A percentile compares a stretch with the other conserved stretches of the same genome.
phyloP scores from a whole-genome alignment of 2,888 invertebrate genomes.

The Agrotis exclamationis region DNA sequence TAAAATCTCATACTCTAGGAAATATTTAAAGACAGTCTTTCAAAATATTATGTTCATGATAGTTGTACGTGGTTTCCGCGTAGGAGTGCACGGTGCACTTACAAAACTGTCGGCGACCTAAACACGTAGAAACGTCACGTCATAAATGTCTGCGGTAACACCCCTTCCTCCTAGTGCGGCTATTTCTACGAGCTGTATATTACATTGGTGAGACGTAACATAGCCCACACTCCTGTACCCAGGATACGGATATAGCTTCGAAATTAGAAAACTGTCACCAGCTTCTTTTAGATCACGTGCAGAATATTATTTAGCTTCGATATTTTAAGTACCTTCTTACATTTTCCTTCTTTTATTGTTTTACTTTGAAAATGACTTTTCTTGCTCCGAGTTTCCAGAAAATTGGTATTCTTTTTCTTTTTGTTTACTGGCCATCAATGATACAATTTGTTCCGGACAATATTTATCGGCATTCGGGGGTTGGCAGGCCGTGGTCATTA shows the following conservation, averaged over 20 bases:
- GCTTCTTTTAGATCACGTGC: constrained; percentile 15
- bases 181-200: constrained; percentile 43
- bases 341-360: constrained; percentile 37
- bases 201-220: constrained; percentile 34
- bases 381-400: constrained; percentile 25
- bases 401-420: constrained; percentile 59
- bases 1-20: constrained; percentile 32
- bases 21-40: constrained; percentile 34
- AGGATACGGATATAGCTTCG: constrained; percentile 13
- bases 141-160: constrained; percentile 56
- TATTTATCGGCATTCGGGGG: constrained; percentile 78
- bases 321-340: constrained; percentile 21
- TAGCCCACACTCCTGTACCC: constrained; percentile 2
- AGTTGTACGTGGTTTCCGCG: constrained; percentile 14
- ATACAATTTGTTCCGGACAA: constrained; percentile 75
- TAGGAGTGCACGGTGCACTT: constrained; percentile 37
- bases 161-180: constrained; percentile 41
- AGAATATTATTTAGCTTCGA: constrained; percentile 20
- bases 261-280: constrained; percentile 23
- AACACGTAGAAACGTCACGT: constrained; percentile 42
- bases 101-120: constrained; percentile 45
- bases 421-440: constrained; percentile 72
- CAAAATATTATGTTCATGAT: constrained; percentile 31
- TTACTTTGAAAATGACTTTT: constrained; percentile 41
- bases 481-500: constrained; percentile 79